Evolutionary conservation across 2,113 vertebrate species (phyloP).

Genomic region (Ailurus styani): DNA sequence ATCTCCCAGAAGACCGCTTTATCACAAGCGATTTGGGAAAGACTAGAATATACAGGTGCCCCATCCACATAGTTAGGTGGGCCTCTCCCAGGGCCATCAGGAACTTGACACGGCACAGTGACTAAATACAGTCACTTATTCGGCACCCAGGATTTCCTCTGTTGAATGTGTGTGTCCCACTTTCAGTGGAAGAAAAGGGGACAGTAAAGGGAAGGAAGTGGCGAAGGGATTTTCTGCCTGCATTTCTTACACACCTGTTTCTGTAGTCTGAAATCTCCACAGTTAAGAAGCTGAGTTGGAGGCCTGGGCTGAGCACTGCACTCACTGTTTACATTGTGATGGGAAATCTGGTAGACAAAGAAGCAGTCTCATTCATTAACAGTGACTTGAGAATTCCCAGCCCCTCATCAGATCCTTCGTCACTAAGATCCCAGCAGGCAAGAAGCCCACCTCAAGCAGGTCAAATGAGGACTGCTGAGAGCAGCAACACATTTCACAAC

Average conservation of each 20-base stretch:
- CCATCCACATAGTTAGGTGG: not conserved
- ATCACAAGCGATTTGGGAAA: not conserved
- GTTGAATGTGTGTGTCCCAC: not conserved
- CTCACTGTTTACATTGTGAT: constrained; percentile 66
- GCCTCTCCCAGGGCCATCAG: not conserved
- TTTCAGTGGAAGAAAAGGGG: not conserved
- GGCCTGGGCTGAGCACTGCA: constrained; percentile 53
- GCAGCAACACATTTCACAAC: not conserved
- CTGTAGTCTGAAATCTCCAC: constrained; percentile 82
- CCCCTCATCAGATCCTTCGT: not conserved
- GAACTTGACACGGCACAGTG: not conserved
- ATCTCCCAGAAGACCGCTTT: not conserved
- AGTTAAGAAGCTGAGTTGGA: constrained; percentile 78
- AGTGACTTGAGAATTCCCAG: constrained; percentile 22
- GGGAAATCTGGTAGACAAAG: constrained; percentile 75
- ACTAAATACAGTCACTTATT: not conserved
- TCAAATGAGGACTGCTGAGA: constrained; percentile 27
- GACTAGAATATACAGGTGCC: not conserved
- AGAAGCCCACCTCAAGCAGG: constrained; percentile 18
- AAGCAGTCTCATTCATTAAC: not conserved
- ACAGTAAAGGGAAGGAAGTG: not conserved
- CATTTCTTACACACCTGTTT: constrained; percentile 77
- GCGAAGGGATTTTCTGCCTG: not conserved
- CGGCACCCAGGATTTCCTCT: not conserved
- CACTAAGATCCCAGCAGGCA: not conserved